phyloP scores from a whole-genome alignment of 2,888 invertebrate genomes.

The Drosophila peninsularis region DNA sequence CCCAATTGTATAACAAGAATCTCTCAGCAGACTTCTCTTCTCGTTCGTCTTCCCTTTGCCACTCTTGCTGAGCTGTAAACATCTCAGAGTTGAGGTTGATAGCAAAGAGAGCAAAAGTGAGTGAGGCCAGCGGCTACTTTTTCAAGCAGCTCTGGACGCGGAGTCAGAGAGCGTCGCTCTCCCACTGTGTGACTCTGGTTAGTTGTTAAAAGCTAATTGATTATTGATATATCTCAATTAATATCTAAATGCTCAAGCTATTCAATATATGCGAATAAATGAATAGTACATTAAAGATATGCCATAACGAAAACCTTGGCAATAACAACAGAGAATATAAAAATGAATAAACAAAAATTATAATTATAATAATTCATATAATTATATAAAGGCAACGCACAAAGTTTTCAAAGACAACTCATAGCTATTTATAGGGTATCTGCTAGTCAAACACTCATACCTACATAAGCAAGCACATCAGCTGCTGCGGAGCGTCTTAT shows the following conservation, averaged over 20 bases:
- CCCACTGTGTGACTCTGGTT: background rate
- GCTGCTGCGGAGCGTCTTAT: conserved; percentile 1
- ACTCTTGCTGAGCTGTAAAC: background rate
- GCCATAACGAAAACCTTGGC: too few species aligned
- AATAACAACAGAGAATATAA: too few species aligned
- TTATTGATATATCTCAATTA: too few species aligned
- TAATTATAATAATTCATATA: too few species aligned
- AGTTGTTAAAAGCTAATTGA: background rate
- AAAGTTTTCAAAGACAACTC: too few species aligned
- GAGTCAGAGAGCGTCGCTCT: background rate
- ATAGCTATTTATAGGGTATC: conserved; percentile 1
- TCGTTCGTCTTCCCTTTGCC: background rate
- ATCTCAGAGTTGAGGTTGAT: background rate
- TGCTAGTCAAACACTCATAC: background rate
- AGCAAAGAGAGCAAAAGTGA: background rate
- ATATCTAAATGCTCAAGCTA: too few species aligned
- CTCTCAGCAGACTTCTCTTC: background rate
- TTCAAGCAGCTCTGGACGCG: background rate
- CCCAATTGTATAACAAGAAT: too few species aligned
- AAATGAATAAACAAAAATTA: too few species aligned
- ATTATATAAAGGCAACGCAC: too few species aligned
- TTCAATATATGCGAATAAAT: background rate
- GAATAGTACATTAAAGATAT: too few species aligned
- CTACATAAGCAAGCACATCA: background rate
- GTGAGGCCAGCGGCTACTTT: background rate